phyloP scores from a whole-genome alignment of 2,888 invertebrate species.

The Dermolepida albohirtum region DNA sequence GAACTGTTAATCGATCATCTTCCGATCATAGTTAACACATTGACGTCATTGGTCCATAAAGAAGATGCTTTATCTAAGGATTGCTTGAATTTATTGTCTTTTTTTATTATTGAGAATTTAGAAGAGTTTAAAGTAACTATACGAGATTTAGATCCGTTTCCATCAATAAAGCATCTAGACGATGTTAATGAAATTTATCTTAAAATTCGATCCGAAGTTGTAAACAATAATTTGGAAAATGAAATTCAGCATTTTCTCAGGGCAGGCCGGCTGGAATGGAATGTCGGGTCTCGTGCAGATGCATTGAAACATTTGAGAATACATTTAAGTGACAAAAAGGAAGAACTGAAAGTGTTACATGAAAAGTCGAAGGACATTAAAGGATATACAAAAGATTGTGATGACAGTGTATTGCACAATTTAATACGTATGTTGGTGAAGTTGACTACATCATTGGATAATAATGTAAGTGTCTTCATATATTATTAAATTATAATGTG shows the following conservation, averaged over 20 bases:
- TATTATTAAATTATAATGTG: too few relatives aligned
- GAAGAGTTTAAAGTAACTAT: conserved; percentile 65
- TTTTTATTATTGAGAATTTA: conserved; percentile 68
- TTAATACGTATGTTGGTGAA: conserved; percentile 72
- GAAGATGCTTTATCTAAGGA: conserved; percentile 60
- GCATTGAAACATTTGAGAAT: conserved; percentile 68
- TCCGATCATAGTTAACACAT: conserved; percentile 67
- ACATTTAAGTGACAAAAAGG: conserved; percentile 69
- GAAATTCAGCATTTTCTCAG: conserved; percentile 68
- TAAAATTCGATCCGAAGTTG: conserved; percentile 57
- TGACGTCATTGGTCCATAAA: conserved; percentile 65
- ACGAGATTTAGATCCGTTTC: conserved; percentile 68
- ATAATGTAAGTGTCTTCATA: conserved; percentile 62
- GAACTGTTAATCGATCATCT: conserved; percentile 66
- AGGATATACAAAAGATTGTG: conserved; percentile 77
- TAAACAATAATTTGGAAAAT: conserved; percentile 57
- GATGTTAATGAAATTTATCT: conserved; percentile 59
- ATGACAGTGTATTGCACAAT: conserved; percentile 72
- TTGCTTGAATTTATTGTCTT: conserved; percentile 66
- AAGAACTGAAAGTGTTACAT: conserved; percentile 68
- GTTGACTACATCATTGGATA: conserved; percentile 66
- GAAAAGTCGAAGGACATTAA: conserved; percentile 67
- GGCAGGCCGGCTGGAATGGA: conserved; percentile 56
- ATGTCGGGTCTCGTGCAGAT: conserved; percentile 61
- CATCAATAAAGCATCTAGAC: conserved; percentile 60